Evolutionary conservation across 2,888 invertebrate genomes (phyloP).

Genomic region (Miltochrista miniata): DNA sequence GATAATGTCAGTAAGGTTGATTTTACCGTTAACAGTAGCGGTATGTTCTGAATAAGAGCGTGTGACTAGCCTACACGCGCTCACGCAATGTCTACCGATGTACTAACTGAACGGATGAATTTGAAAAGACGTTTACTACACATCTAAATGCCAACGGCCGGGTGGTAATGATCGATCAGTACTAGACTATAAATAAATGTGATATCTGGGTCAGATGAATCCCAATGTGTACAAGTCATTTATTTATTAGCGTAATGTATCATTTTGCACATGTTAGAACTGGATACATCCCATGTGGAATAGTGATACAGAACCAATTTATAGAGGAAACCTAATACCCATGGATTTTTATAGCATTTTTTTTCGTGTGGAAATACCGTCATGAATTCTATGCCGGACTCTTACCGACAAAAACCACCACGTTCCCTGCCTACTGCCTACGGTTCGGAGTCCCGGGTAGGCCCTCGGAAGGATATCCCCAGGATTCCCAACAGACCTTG

Average conservation of each 20-base stretch:
- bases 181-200: conserved; percentile 38
- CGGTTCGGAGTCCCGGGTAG: too few relatives aligned
- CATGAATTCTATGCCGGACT: too few relatives aligned
- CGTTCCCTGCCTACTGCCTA: too few relatives aligned
- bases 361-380: too few relatives aligned
- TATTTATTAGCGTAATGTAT: conserved; percentile 23
- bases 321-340: too few relatives aligned
- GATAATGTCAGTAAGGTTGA: conserved; percentile 7
- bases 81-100: conserved; percentile 66
- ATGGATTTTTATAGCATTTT: too few relatives aligned
- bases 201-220: conserved; percentile 42
- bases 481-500: too few relatives aligned
- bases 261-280: conserved; percentile 19
- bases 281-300: conserved; percentile 17
- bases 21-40: not conserved
- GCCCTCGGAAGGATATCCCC: too few relatives aligned
- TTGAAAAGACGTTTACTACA: conserved; percentile 51
- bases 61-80: conserved; percentile 58
- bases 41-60: conserved; percentile 42
- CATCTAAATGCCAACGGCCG: conserved; percentile 61
- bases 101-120: conserved; percentile 54
- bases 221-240: conserved; percentile 16
- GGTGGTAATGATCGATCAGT: conserved; percentile 59
- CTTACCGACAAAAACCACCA: too few relatives aligned
- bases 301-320: too few relatives aligned